phyloP scores from a whole-genome alignment of 2,888 invertebrate genomes.

The Julus scandinavius region DNA sequence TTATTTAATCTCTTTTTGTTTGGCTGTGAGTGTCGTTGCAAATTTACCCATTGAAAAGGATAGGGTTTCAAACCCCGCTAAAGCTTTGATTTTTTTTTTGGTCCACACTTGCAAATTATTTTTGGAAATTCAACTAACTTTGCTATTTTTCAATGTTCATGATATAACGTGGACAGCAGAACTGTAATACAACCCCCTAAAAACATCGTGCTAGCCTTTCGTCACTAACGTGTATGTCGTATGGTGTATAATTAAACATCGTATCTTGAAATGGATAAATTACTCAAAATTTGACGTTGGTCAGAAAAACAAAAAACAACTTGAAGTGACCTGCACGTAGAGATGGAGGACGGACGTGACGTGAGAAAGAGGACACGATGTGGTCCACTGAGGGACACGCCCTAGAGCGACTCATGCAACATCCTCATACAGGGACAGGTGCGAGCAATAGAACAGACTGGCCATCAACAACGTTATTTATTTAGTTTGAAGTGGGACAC shows the following conservation, averaged over 20 bases:
- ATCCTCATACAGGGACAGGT: constrained; percentile 5
- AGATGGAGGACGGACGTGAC: constrained; percentile 29
- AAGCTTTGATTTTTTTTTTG: too few species aligned
- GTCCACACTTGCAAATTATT: too few species aligned
- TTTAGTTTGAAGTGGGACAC: constrained; percentile 23
- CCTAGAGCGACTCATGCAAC: neutral
- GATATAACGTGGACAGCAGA: neutral
- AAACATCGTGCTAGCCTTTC: neutral
- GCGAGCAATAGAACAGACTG: neutral
- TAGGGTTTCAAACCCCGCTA: too few species aligned
- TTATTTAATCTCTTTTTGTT: too few species aligned
- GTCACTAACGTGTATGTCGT: neutral
- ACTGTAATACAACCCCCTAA: neutral
- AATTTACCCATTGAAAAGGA: too few species aligned
- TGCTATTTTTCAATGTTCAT: neutral
- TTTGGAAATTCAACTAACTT: neutral
- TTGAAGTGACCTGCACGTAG: neutral
- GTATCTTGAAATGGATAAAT: constrained; percentile 39
- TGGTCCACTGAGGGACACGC: constrained; percentile 28
- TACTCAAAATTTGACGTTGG: constrained; percentile 30
- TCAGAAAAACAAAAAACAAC: neutral
- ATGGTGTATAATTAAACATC: neutral
- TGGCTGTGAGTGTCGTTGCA: too few species aligned
- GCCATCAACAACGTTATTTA: neutral
- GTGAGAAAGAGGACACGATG: constrained; percentile 28